Conservation (phyloP, 2,888 invertebrate species). For the Epinotia ramella region DNA sequence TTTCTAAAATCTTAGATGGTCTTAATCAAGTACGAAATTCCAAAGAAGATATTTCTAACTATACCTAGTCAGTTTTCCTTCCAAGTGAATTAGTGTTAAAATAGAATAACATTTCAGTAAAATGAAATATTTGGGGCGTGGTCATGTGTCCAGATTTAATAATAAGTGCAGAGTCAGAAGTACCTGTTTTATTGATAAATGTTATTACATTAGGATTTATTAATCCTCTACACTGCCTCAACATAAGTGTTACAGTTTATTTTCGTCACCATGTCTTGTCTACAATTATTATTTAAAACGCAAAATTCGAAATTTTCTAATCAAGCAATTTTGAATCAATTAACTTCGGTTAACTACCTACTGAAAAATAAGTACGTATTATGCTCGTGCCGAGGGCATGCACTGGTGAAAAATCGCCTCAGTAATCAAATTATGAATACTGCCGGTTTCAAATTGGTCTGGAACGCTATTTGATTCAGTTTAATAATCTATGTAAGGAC, state of each 20-base stretch:
- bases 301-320: no score
- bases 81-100: constrained; percentile 19
- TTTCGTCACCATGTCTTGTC: not conserved
- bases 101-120: constrained; percentile 18
- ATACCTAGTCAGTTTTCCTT: constrained; percentile 6
- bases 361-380: no score
- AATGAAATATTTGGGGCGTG: constrained; percentile 23
- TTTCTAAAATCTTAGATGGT: constrained; percentile 21
- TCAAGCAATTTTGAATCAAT: not conserved
- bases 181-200: constrained; percentile 67
- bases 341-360: not conserved
- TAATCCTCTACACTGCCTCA: constrained; percentile 47
- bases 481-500: no score
- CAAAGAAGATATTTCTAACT: not conserved
- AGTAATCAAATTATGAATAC: constrained; percentile 66
- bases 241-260: not conserved
- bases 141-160: constrained; percentile 23
- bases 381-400: no score
- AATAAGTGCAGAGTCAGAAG: constrained; percentile 62
- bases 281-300: not conserved
- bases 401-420: constrained; percentile 54
- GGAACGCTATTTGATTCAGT: not conserved
- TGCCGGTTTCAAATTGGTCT: not conserved
- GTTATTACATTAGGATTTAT: no score
- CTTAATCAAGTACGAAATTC: not conserved